Evolutionary conservation across 2,113 vertebrate genomes (phyloP), one percentile per base, ranked within the genome.

Genomic region (Lepus americanus): DNA sequence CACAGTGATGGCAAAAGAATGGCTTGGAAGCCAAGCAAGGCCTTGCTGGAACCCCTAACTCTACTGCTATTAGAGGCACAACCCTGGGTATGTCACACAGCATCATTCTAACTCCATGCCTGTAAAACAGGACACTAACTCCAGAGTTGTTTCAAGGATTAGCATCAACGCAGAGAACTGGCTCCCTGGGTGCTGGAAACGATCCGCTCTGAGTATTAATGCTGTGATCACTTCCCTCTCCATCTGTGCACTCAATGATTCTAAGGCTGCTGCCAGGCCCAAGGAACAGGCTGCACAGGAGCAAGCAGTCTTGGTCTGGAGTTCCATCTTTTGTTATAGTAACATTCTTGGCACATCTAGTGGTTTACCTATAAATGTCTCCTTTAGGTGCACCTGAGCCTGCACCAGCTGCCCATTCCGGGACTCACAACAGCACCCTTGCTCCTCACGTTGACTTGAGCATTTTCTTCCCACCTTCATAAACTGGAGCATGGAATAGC

Each of bases 61-160:
- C 61, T 73, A n/a, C 55, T 39, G 29, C 49, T 0, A 69, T 53
- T 82, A 33, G 25, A 39, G 81, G 8, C 29, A 77, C 12, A n/a
- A 86, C 19, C 51, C 49, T 67, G 79, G 39, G 33, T 7, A 84
- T 79, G 55, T 84, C 20, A 87, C n/a, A 92, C 1, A 36, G 29
- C 39, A n/a, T 44, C 12, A 8, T 20, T 77, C 66, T 74, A 19
- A 64, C 74, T 61, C 51, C 69, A 17, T 55, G 27, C 27, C 66
- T 77, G 51, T 17, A 90, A 81, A 84, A 90, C 8, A 17, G 39
- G 29, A 27, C 39, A 17, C 9, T 74, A 79, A 94, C 39, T 78
- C 90, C 53, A 44, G 85, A 82, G 27, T 53, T 87, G 29, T 94
- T 66, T 92, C 22, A 91, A 69, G 82, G 70, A 86, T 84, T 81